Conservation (phyloP, 2,888 invertebrate genomes). For the Pachymerium ferrugineum region DNA sequence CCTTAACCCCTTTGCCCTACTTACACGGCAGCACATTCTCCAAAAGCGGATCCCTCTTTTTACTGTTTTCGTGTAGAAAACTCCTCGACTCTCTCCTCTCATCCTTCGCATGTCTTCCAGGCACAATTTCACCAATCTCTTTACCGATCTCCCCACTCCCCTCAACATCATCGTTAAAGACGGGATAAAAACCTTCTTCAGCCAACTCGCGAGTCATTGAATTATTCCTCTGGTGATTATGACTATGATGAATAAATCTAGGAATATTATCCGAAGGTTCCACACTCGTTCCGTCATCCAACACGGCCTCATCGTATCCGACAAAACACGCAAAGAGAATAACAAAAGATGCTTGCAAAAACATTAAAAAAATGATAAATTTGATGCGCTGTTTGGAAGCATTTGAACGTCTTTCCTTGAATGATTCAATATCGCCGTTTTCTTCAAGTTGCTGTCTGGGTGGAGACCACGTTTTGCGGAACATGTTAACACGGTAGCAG, state of each 20-base stretch:
- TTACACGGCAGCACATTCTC: background rate
- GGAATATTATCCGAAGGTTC: background rate
- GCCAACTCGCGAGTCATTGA: background rate
- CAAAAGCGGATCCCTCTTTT: background rate
- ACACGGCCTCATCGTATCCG: background rate
- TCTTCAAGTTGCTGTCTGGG: background rate
- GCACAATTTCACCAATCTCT: background rate
- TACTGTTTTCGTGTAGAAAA: background rate
- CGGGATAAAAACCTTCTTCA: background rate
- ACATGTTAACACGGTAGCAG: background rate
- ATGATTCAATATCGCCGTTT: background rate
- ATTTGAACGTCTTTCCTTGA: background rate
- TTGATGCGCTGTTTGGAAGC: background rate
- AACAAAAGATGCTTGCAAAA: background rate
- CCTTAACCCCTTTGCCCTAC: too few relatives aligned
- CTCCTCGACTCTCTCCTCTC: background rate
- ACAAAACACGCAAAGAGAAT: background rate
- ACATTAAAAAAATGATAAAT: background rate
- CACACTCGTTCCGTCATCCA: background rate
- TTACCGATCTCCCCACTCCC: background rate
- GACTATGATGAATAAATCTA: too few relatives aligned
- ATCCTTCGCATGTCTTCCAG: background rate
- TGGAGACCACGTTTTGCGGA: background rate
- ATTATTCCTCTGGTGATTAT: too few relatives aligned
- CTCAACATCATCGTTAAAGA: background rate